A percentile compares a stretch with the other conserved stretches of the same genome.
Evolutionary conservation across 2,113 vertebrate species (phyloP).

Genomic region (Oenanthe melanoleuca): DNA sequence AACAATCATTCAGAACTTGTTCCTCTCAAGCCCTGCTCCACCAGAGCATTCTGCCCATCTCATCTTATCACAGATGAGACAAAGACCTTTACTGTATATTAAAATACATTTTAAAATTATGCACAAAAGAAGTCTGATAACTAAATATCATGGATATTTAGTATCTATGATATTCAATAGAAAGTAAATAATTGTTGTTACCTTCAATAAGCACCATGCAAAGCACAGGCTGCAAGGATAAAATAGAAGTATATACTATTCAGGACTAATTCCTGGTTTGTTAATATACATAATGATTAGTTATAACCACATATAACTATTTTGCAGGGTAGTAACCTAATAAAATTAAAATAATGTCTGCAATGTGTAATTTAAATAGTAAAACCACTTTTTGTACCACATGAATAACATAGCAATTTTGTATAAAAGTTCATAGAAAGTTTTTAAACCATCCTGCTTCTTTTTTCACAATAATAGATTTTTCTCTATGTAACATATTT

Average conservation of each 20-base stretch:
- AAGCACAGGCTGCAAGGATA: not conserved
- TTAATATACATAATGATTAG: not conserved
- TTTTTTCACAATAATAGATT: not conserved
- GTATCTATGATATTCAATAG: not conserved
- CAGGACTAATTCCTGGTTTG: not conserved
- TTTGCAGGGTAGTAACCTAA: not conserved
- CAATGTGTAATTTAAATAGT: not conserved
- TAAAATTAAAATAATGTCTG: not conserved
- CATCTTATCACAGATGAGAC: not conserved
- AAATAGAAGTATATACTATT: not conserved
- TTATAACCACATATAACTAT: not conserved
- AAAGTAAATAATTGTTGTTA: not conserved
- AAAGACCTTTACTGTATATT: not conserved
- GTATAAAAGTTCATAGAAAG: not conserved
- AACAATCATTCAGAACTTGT: not conserved
- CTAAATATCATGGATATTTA: not conserved
- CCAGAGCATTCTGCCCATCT: not conserved
- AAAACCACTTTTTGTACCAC: not conserved
- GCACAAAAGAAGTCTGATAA: not conserved
- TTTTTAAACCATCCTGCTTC: not conserved
- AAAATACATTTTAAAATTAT: not conserved
- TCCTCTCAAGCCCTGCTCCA: not conserved
- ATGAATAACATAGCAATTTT: not conserved
- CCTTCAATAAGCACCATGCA: not conserved
- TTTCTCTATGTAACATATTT: not conserved